Evolutionary conservation across 2,113 vertebrate genomes (phyloP).

Genomic region (Gnathonemus longibarbis): DNA sequence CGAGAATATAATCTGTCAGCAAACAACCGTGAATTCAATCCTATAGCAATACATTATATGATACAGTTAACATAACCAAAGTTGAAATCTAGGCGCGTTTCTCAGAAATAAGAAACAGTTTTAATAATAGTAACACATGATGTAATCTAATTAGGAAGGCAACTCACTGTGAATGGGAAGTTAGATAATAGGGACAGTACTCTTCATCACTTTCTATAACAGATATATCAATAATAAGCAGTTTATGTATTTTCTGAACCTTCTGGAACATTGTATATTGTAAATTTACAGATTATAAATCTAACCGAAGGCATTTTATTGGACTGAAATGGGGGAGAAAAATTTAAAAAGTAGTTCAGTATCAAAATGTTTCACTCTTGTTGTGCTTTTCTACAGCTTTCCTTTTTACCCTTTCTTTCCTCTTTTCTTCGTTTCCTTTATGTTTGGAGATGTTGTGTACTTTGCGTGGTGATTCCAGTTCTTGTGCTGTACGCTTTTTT

Average conservation of each 20-base stretch:
- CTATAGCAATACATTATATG: conserved; percentile 56
- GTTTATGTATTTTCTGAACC: conserved; percentile 89
- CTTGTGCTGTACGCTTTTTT: conserved; percentile 72
- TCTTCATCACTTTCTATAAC: conserved; percentile 80
- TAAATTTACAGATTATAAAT: conserved; percentile 80
- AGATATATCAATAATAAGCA: conserved; percentile 85
- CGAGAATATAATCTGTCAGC: neutral
- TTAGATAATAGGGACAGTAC: conserved; percentile 73
- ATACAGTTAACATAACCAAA: conserved; percentile 59
- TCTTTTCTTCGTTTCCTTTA: conserved; percentile 57
- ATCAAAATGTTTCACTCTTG: conserved; percentile 80
- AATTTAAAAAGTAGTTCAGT: conserved; percentile 71
- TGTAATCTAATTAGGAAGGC: conserved; percentile 82
- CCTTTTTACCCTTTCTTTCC: neutral
- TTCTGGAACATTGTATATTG: conserved; percentile 77
- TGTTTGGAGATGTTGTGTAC: conserved; percentile 72
- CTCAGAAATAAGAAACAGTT: conserved; percentile 62
- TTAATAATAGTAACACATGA: conserved; percentile 73
- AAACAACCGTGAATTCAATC: conserved; percentile 6
- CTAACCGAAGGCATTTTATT: conserved; percentile 54
- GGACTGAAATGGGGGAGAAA: conserved; percentile 51
- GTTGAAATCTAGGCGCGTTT: conserved; percentile 42
- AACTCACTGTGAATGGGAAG: conserved; percentile 69
- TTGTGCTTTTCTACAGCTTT: conserved; percentile 65
- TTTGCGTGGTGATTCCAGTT: conserved; percentile 71